These are phyloP conservation scores for Daktulosphaira vitifoliae DNA, from an alignment of 1,140 invertebrate species.

Conservation along the genomic window DNA sequence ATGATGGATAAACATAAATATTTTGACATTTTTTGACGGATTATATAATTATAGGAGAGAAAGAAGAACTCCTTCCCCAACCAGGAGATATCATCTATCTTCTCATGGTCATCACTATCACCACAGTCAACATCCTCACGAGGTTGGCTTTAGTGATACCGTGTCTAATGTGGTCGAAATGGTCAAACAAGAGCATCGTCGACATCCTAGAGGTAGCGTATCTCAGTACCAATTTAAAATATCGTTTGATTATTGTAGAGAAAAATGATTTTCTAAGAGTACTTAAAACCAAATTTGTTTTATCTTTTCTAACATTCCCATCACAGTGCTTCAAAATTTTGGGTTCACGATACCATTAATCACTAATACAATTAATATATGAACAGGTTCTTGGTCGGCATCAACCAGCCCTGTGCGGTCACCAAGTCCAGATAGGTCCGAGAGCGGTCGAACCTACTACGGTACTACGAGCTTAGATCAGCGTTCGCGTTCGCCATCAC, in stretches of 20 bases:
- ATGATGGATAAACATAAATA: too few species aligned
- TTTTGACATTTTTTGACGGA: too few species aligned
- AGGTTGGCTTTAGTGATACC: conserved; percentile 87
- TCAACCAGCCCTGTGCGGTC: conserved; percentile 69
- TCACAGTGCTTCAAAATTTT: too few species aligned
- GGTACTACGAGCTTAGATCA: conserved; percentile 75
- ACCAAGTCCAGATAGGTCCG: conserved; percentile 57
- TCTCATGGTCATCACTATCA: conserved; percentile 44
- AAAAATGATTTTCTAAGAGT: too few species aligned
- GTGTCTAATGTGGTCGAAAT: conserved; percentile 89
- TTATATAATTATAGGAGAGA: conserved; percentile 33
- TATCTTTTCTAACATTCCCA: too few species aligned
- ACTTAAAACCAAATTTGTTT: too few species aligned
- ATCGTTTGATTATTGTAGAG: too few species aligned
- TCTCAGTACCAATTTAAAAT: too few species aligned
- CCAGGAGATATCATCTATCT: conserved; percentile 13
- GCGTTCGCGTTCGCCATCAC: conserved; percentile 68
- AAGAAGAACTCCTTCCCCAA: conserved; percentile 35
- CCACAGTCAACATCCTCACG: conserved; percentile 59
- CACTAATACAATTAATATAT: too few species aligned
- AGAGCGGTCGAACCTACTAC: conserved; percentile 49
- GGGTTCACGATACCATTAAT: too few species aligned
- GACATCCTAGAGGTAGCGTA: conserved; percentile 46
- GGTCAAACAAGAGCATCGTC: conserved; percentile 69
- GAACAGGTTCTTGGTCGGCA: conserved; percentile 65